Conservation (phyloP, 2,888 invertebrate genomes). For the Bruchidius siliquastri region DNA sequence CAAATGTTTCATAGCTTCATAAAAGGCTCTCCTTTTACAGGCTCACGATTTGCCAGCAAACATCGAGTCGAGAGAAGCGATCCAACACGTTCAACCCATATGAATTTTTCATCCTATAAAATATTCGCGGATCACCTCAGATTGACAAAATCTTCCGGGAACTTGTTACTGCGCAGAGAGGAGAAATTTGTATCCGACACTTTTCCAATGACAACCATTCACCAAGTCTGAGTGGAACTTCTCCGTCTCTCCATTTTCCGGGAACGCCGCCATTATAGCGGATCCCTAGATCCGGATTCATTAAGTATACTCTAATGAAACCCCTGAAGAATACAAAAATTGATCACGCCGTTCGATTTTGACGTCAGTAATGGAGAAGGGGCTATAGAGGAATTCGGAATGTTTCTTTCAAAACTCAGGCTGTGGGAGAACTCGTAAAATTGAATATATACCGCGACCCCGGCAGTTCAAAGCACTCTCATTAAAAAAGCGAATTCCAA, state of each 20-base stretch:
- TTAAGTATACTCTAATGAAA: neutral
- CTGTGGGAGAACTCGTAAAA: too few relatives aligned
- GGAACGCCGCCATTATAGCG: neutral
- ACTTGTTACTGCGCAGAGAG: neutral
- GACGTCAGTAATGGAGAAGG: neutral
- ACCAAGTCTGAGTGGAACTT: neutral
- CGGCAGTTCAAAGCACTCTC: too few relatives aligned
- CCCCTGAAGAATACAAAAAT: neutral
- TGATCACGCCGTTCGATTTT: neutral
- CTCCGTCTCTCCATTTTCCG: neutral
- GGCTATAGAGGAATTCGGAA: too few relatives aligned
- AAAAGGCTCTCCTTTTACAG: too few relatives aligned
- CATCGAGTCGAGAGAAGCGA: too few relatives aligned
- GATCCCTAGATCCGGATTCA: neutral
- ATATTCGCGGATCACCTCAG: neutral
- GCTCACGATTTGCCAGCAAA: too few relatives aligned
- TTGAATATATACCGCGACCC: too few relatives aligned
- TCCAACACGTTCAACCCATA: too few relatives aligned
- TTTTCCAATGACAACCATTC: neutral
- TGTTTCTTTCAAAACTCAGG: too few relatives aligned
- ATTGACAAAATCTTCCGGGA: neutral
- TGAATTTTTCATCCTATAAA: neutral
- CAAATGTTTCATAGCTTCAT: too few relatives aligned
- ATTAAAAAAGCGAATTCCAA: too few relatives aligned
- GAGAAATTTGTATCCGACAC: neutral